A percentile compares a stretch with the other conserved stretches of the same genome.
phyloP scores from a whole-genome alignment of 2,888 invertebrate species.

The Elmis aenea region DNA sequence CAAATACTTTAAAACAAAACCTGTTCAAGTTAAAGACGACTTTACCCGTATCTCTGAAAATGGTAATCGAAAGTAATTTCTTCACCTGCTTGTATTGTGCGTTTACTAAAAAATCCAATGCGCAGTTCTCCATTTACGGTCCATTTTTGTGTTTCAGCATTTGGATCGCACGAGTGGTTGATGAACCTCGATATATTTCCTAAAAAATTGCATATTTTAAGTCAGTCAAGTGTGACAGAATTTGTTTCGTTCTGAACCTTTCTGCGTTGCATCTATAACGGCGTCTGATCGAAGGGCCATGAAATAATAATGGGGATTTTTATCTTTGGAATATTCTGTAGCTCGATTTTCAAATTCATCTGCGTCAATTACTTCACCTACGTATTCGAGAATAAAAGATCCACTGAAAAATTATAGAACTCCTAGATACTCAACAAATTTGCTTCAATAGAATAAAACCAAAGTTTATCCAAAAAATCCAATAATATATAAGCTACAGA shows the following conservation, averaged over 20 bases:
- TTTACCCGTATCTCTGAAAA: conserved; percentile 92
- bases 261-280: conserved; percentile 93
- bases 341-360: conserved; percentile 86
- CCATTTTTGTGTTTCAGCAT: conserved; percentile 98
- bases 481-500: no score
- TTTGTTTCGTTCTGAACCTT: no score
- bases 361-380: conserved; percentile 93
- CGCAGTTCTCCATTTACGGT: conserved; percentile 88
- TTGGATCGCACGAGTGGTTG: conserved; percentile 98
- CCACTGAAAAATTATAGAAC: conserved; percentile 57
- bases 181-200: conserved; percentile 95
- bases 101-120: conserved; percentile 93
- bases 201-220: conserved; percentile 24
- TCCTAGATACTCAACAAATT: conserved; percentile 1
- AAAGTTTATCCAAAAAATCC: no score
- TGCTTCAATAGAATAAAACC: no score
- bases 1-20: conserved; percentile 7
- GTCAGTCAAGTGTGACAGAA: neutral
- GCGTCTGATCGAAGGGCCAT: conserved; percentile 93
- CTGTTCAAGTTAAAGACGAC: conserved; percentile 10
- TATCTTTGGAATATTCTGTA: conserved; percentile 82
- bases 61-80: conserved; percentile 99
- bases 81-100: conserved; percentile 77
- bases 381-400: conserved; percentile 96
- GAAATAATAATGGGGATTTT: conserved; percentile 92